phyloP scores from a whole-genome alignment of 2,888 invertebrate species.

The Rotaria macrura region DNA sequence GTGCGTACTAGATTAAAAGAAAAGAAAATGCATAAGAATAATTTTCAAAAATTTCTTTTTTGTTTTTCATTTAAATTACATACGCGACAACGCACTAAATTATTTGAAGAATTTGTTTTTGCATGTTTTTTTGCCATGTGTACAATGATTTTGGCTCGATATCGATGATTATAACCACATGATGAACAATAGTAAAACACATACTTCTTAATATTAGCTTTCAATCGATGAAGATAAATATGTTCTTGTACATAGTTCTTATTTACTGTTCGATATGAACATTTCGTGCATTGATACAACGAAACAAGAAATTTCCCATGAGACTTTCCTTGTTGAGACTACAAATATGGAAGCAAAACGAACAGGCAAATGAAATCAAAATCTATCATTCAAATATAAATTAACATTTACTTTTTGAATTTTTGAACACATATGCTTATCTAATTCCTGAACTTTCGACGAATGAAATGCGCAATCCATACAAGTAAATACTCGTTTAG shows the following conservation, averaged over 20 bases:
- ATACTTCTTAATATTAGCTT: not conserved
- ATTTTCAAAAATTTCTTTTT: too few species aligned
- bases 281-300: not conserved
- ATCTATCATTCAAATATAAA: not conserved
- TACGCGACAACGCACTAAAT: not conserved
- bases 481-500: not conserved
- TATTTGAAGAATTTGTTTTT: not conserved
- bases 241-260: not conserved
- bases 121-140: not conserved
- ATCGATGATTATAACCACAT: conserved; percentile 2
- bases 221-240: not conserved
- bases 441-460: not conserved
- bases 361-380: too few species aligned
- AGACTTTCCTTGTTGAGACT: not conserved
- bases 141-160: not conserved
- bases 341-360: not conserved
- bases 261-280: conserved; percentile 12
- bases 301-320: not conserved
- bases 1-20: not conserved
- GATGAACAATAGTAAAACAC: not conserved
- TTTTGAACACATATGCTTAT: not conserved
- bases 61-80: too few species aligned
- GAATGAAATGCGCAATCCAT: not conserved
- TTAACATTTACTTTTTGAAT: not conserved
- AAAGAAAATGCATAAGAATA: not conserved